Conservation (phyloP, 2,888 invertebrate species). For the Ecliptopera silaceata region DNA sequence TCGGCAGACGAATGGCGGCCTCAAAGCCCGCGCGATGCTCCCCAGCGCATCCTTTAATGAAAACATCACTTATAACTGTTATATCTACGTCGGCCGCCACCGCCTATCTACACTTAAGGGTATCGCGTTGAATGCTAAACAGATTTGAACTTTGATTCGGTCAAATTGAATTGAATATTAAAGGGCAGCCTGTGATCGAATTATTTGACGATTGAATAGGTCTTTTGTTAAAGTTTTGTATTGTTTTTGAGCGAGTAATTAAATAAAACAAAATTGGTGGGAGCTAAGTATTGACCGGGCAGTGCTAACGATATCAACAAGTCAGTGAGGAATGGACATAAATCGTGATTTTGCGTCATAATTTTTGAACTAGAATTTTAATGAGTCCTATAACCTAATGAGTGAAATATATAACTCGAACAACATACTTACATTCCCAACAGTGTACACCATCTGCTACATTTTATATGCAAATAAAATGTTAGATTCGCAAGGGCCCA, state of each 20-base stretch:
- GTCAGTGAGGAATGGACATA: constrained; percentile 4
- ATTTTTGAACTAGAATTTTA: constrained; percentile 13
- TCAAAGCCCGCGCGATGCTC: constrained; percentile 27
- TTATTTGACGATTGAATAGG: constrained; percentile 16
- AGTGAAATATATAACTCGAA: too few species aligned
- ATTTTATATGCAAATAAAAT: neutral
- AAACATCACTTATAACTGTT: constrained; percentile 34
- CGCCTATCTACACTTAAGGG: constrained; percentile 7
- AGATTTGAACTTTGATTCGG: constrained; percentile 24
- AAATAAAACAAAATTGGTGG: neutral
- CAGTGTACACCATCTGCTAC: neutral
- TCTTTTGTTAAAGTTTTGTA: neutral
- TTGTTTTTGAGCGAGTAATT: neutral
- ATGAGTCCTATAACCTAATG: constrained; percentile 1
- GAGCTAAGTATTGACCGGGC: constrained; percentile 1
- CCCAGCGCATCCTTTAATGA: constrained; percentile 34
- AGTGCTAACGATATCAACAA: constrained; percentile 2
- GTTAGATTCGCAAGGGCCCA: neutral
- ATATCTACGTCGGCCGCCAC: constrained; percentile 22
- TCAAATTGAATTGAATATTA: constrained; percentile 23
- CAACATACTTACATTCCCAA: too few species aligned
- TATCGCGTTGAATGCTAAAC: constrained; percentile 16
- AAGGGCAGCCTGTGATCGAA: constrained; percentile 10
- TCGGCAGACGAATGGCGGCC: constrained; percentile 50
- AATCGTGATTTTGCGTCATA: constrained; percentile 7